Percentiles rank a stretch among this genome's conserved stretches.
Evolutionary conservation across 2,888 invertebrate genomes (phyloP).

Genomic region (Scaptodrosophila latifasciaeformis): DNA sequence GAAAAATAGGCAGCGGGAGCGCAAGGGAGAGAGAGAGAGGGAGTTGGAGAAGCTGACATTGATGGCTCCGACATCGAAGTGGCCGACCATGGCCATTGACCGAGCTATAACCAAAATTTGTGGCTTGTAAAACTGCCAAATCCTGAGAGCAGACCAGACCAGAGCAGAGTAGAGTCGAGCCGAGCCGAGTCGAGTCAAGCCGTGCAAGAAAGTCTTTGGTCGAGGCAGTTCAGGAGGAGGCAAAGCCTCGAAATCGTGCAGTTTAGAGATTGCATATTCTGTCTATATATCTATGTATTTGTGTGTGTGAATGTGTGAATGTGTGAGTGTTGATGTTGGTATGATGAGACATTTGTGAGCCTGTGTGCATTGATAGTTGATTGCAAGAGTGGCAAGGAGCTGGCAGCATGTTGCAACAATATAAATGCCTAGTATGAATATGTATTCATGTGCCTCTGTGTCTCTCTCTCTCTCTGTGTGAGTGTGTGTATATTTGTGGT

Average conservation of each 20-base stretch:
- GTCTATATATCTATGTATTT: constrained; percentile 5
- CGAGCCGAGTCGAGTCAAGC: constrained; percentile 27
- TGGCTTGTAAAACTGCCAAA: constrained; percentile 59
- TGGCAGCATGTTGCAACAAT: constrained; percentile 46
- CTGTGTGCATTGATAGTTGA: constrained; percentile 59
- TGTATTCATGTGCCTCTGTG: background rate
- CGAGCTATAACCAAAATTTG: constrained; percentile 56
- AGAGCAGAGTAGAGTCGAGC: constrained; percentile 17
- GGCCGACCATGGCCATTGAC: constrained; percentile 16
- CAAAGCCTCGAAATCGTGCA: no score
- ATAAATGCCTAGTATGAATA: constrained; percentile 1
- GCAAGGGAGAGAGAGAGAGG: no score
- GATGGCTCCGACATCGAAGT: background rate
- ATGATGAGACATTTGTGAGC: constrained; percentile 33
- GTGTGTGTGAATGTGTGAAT: constrained; percentile 3
- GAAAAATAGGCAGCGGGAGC: no score
- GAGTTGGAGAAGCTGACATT: background rate
- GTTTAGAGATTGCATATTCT: constrained; percentile 27
- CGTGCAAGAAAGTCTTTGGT: no score
- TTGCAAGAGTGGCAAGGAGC: constrained; percentile 28
- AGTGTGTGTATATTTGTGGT: background rate
- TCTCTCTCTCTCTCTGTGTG: constrained; percentile 3
- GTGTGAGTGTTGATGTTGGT: constrained; percentile 4
- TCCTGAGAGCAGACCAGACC: constrained; percentile 26
- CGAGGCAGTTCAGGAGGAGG: no score